A percentile compares a stretch with the other conserved stretches of the same genome.
These are phyloP conservation scores for Acanthosepion pharaonis DNA, from an alignment of 2,888 invertebrate species.

Conservation along the genomic window DNA sequence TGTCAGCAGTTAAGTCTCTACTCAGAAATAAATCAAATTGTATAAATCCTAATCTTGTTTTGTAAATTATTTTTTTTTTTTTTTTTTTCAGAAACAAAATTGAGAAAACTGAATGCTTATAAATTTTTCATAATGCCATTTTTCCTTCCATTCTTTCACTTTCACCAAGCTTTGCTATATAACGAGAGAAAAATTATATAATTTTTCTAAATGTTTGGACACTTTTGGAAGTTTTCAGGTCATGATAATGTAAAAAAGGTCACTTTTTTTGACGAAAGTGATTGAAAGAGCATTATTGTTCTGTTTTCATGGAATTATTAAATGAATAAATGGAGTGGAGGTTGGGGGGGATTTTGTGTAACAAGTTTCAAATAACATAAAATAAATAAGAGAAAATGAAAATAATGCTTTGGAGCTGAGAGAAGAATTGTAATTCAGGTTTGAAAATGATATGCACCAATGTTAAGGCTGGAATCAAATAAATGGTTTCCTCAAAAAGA, in stretches of 20 bases:
- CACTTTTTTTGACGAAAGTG: background rate
- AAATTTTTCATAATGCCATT: background rate
- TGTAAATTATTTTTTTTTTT: too few relatives aligned
- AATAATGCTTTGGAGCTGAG: background rate
- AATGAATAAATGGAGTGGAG: background rate
- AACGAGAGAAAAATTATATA: background rate
- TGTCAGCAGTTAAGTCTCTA: background rate
- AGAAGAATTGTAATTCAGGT: background rate
- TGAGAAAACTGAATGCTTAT: background rate
- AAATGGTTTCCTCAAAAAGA: background rate
- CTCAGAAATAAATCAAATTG: background rate
- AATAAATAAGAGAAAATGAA: background rate
- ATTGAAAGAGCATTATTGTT: background rate
- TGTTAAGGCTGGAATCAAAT: constrained; percentile 8
- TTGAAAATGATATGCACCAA: background rate
- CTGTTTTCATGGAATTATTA: background rate
- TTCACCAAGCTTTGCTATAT: background rate
- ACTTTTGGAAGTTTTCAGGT: background rate
- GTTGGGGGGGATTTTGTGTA: background rate
- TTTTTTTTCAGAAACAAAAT: background rate
- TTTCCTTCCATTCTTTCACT: background rate
- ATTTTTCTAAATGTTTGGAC: background rate
- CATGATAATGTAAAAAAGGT: background rate
- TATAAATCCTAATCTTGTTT: background rate
- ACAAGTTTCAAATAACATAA: background rate